Conservation (phyloP, 2,797 vertebrate species). For the Gambusia yucatana region DNA sequence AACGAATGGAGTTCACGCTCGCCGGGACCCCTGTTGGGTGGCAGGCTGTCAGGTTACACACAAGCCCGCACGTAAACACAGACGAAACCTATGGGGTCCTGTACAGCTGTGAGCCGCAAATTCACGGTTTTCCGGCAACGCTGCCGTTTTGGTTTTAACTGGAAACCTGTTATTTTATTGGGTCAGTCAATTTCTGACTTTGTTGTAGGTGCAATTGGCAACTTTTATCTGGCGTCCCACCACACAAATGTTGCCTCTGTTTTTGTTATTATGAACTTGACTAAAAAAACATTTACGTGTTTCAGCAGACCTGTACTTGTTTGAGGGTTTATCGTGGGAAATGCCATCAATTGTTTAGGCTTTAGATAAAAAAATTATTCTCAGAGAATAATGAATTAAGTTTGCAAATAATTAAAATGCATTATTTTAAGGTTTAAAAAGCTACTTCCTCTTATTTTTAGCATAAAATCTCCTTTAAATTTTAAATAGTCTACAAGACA, state of each 20-base stretch:
- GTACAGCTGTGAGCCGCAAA: conserved; percentile 51
- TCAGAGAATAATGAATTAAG: not conserved
- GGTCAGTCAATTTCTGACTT: not conserved
- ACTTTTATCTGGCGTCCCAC: not conserved
- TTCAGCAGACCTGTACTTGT: not conserved
- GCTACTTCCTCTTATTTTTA: not conserved
- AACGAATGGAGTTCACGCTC: conserved; percentile 69
- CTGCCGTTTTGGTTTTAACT: not conserved
- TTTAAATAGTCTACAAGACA: not conserved
- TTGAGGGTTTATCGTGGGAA: not conserved
- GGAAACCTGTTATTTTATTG: conserved; percentile 13
- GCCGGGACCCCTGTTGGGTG: conserved; percentile 69
- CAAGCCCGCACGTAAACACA: conserved; percentile 32
- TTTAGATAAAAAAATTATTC: not conserved
- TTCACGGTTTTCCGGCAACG: conserved; percentile 39
- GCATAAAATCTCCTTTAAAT: not conserved
- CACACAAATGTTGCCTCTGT: not conserved
- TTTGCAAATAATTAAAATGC: not conserved
- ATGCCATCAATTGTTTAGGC: not conserved
- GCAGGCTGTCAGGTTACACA: conserved; percentile 68
- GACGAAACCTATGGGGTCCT: conserved; percentile 21
- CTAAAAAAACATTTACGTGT: not conserved
- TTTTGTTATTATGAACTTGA: too few relatives aligned
- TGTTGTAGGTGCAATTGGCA: not conserved
- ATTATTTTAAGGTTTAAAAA: not conserved